Percentiles rank a stretch among this genome's conserved stretches.
Conservation (phyloP, 2,113 vertebrate species). For the Taurulus bubalis region DNA sequence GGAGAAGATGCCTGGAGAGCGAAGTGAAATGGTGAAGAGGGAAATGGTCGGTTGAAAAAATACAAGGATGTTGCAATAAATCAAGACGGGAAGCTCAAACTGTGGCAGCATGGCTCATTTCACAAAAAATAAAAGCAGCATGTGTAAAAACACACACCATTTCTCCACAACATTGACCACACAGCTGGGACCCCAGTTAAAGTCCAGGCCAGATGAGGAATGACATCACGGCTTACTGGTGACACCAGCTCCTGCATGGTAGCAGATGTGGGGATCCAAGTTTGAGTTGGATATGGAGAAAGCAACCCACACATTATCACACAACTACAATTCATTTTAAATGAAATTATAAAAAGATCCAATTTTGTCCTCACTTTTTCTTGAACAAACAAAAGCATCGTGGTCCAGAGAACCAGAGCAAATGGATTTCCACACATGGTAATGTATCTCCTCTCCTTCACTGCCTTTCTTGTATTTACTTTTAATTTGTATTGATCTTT, state of each 20-base stretch:
- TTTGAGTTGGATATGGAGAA: background rate
- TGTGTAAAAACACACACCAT: slow-evolving; percentile 40
- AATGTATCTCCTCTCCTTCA: slow-evolving; percentile 66
- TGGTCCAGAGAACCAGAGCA: slow-evolving; percentile 63
- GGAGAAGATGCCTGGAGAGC: slow-evolving; percentile 28
- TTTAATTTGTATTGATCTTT: slow-evolving; percentile 91
- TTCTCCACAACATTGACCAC: slow-evolving; percentile 57
- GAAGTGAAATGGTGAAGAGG: slow-evolving; percentile 41
- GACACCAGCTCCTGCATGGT: slow-evolving; percentile 42
- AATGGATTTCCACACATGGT: slow-evolving; percentile 78
- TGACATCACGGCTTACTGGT: slow-evolving; percentile 42
- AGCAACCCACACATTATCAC: background rate
- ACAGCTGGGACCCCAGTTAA: slow-evolving; percentile 44
- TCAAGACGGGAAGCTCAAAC: slow-evolving; percentile 46
- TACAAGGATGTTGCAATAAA: slow-evolving; percentile 55
- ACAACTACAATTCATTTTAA: background rate
- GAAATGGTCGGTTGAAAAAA: slow-evolving; percentile 30
- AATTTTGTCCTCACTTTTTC: slow-evolving; percentile 37
- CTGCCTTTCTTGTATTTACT: slow-evolving; percentile 85
- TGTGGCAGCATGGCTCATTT: slow-evolving; percentile 52
- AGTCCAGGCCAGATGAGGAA: slow-evolving; percentile 48
- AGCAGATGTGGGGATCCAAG: background rate
- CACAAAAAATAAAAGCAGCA: slow-evolving; percentile 52
- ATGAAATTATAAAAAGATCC: slow-evolving; percentile 33
- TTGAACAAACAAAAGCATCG: slow-evolving; percentile 71